Base-by-base conservation (phyloP, 2,113 vertebrate species). In the Osmerus eperlanus region DNA sequence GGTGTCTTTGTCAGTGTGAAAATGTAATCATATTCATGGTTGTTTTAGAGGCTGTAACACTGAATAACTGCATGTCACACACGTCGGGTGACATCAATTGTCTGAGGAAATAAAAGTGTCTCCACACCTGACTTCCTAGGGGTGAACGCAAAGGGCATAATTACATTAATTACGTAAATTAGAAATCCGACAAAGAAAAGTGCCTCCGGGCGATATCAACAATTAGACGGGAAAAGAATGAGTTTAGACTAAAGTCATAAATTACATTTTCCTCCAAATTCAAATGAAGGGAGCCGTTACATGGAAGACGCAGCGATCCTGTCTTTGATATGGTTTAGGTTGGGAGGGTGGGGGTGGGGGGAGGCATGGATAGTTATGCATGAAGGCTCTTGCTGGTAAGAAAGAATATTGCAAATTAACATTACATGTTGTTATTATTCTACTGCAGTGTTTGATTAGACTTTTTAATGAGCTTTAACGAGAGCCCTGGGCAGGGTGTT, bases 131-230 rank as follows among this genome's bases (percentile, higher is more conserved):
- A 82, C 79, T 85, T 85, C 66, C 56, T 68, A 64, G 55, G 74
- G 86, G 81, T 80, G 78, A 70, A 68, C 69, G 79, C 72, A 73
- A 75, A 67, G 73, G 59, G 72, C 76, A 80, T 78, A 62, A 83
- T 86, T 86, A 82, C 74, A 76, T 74, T 85, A 68, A 86, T 87
- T 84, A 75, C 68, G 53, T 86, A 86, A 88, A 91, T 92, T 90
- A 85, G 72, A 84, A 85, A 86, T 83, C 67, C 71, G 83, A 86
- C 82, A 88, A 86, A 82, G 74, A 79, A 36, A 82, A 68, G 62
- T 73, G 76, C 78, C 90, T 87, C 81, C 53, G 54, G 82, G 91
- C 87, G 80, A 66, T 68, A 84, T 85, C 81, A 85, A 85, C 78
- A 89, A 89, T 89, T 86, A 87, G 18, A 80, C 18, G 21, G 68